A percentile compares a stretch with the other conserved stretches of the same genome.
Evolutionary conservation across 2,888 invertebrate genomes (phyloP).

Genomic region (Toxonevra muliebris): DNA sequence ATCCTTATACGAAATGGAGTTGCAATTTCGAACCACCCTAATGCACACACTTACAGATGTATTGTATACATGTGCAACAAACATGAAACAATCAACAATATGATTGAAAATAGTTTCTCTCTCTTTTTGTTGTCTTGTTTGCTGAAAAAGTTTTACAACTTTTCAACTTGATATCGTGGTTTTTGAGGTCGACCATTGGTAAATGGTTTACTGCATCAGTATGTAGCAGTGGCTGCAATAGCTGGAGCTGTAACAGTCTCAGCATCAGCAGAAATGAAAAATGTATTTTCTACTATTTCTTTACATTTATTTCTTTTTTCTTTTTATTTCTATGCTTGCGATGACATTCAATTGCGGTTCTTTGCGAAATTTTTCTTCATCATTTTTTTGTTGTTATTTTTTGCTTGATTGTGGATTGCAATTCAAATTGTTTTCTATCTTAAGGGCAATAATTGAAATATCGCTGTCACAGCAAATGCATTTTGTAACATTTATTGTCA

Average conservation of each 20-base stretch:
- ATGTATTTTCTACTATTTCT: background rate
- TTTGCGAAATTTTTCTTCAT: background rate
- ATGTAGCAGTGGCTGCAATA: conserved; percentile 36
- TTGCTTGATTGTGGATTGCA: background rate
- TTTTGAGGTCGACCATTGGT: background rate
- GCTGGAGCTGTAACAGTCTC: background rate
- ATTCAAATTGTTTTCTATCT: background rate
- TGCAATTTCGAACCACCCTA: background rate
- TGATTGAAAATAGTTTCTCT: no score
- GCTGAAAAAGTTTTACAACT: conserved; percentile 7
- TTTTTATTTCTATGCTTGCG: background rate
- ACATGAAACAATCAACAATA: no score
- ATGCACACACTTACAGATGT: background rate
- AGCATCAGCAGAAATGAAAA: background rate
- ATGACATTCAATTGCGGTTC: background rate
- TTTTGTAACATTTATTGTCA: conserved; percentile 3
- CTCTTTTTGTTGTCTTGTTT: conserved; percentile 5
- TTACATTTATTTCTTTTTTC: background rate
- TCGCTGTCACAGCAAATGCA: conserved; percentile 10
- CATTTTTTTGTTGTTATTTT: background rate
- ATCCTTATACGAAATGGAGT: no score
- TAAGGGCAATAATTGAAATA: conserved; percentile 13
- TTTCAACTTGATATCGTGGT: conserved; percentile 8
- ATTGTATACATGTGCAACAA: background rate
- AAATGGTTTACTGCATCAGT: background rate